These are phyloP conservation scores for Meloidogyne chitwoodi DNA, from an alignment of 1,140 invertebrate genomes.

Conservation along the genomic window DNA sequence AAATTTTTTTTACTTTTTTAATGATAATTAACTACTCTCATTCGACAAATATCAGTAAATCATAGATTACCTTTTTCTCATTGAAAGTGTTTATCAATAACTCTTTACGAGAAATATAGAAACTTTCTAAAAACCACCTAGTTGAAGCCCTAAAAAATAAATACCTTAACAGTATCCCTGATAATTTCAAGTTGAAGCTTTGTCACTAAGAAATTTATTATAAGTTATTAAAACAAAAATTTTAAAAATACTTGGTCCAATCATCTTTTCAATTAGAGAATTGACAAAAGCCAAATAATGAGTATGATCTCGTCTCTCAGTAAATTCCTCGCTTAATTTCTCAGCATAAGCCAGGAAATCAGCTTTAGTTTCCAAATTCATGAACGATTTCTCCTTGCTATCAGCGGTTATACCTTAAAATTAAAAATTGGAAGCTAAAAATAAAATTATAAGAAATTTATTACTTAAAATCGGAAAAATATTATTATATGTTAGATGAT, in stretches of 20 bases:
- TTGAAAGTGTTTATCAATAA: too few relatives aligned
- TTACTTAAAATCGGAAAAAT: neutral
- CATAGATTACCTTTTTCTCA: too few relatives aligned
- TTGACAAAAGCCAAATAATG: conserved; percentile 24
- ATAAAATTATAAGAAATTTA: too few relatives aligned
- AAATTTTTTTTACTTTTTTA: too few relatives aligned
- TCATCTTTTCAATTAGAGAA: conserved; percentile 22
- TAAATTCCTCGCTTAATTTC: conserved; percentile 18
- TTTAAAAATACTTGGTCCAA: conserved; percentile 16
- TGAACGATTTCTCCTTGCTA: conserved; percentile 23
- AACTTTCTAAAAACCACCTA: too few relatives aligned
- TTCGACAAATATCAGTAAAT: too few relatives aligned
- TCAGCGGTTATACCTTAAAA: conserved; percentile 29
- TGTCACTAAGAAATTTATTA: conserved; percentile 31
- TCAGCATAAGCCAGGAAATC: conserved; percentile 32
- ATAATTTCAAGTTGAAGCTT: conserved; percentile 35
- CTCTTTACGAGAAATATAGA: too few relatives aligned
- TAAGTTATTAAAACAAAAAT: conserved; percentile 16
- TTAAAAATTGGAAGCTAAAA: neutral
- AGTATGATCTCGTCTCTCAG: conserved; percentile 2
- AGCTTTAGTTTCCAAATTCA: conserved; percentile 13
- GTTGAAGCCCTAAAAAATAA: neutral
- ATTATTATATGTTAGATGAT: neutral
- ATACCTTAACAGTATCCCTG: conserved; percentile 1
- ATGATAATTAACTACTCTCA: too few relatives aligned